Base-by-base conservation (phyloP, 2,888 invertebrate species). In the Acanthosoma haemorrhoidale region DNA sequence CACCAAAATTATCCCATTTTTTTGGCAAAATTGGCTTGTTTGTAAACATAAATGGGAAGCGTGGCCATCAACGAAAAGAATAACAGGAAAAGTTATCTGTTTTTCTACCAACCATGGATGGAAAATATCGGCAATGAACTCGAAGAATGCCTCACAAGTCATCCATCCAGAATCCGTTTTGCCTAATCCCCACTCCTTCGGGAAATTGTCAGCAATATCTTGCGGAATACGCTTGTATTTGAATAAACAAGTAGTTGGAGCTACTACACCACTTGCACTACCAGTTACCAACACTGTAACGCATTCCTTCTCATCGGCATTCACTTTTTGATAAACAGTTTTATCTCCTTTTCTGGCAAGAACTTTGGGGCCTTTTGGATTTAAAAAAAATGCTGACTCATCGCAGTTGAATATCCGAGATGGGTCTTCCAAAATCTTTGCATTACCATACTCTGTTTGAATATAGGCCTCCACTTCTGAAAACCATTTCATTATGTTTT, bases 101-200 rank as follows among this genome's bases (percentile, higher is more conserved):
- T 79, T 76, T 69, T 76, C 73, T 43, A 75, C 39, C 39, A 80
- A 71, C 79, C 79, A 81, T 41, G 77, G 77, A 72, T 77, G 70
- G 75, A 80, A 80, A 29, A 79, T 73, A 73, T 80, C 79, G 8
- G 77, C 75, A 4, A 80, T 76, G 72, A 77, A 80, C 74, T 81
- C 78, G 72, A 74, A 80, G 75, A 81, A 80, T 3, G 76, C 77
- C 73, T 78, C 78, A 1, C 76, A 73, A 9, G 78, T 80, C 80
- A 79, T 82, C 82, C 81, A 81, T 6, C 80, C 80, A 64, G 73
- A 78, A 13, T 81, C 80, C 3, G 79, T 79, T 71, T 76, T 78
- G 70, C 80, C 80, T 32, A 79, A 69, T 43, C 77, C 77, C 80
- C 80, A 81, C 13, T 73, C 75, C 72, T 21, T 6, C 41, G 76